Percentiles rank a stretch among this genome's conserved stretches.
Conservation (phyloP, 1,140 invertebrate genomes). For the Anadara kagoshimensis region DNA sequence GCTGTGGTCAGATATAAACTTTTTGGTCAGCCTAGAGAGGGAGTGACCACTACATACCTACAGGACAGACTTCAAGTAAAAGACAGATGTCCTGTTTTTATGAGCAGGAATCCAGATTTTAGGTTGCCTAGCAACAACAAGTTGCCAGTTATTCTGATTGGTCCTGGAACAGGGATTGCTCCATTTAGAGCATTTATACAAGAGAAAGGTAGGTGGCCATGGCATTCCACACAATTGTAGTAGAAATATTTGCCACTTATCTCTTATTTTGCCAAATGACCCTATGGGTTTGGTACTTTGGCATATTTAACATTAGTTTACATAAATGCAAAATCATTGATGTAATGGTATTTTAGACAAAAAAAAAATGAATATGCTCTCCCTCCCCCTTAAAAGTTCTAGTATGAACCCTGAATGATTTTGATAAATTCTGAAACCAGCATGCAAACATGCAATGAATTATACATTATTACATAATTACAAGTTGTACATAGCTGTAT, state of each 20-base stretch:
- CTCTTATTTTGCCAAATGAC: no score
- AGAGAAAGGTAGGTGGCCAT: constrained; percentile 82
- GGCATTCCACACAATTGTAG: no score
- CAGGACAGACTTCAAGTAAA: constrained; percentile 77
- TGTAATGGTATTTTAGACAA: no score
- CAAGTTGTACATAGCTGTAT: no score
- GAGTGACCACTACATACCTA: constrained; percentile 95
- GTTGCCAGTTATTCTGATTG: constrained; percentile 97
- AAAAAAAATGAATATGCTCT: no score
- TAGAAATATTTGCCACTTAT: not conserved
- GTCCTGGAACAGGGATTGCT: constrained; percentile 96
- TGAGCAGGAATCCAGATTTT: constrained; percentile 92
- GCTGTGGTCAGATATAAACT: constrained; percentile 52
- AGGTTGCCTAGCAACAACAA: constrained; percentile 88
- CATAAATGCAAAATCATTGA: no score
- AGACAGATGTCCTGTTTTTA: constrained; percentile 71
- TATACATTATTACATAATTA: no score
- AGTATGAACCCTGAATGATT: no score
- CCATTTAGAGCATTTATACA: constrained; percentile 99
- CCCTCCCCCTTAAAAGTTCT: no score
- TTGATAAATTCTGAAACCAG: no score
- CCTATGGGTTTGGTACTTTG: not conserved
- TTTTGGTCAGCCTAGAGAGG: constrained; percentile 86
- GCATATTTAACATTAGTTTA: not conserved
- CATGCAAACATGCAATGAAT: no score